A percentile compares a stretch with the other conserved stretches of the same genome.
phyloP scores from a whole-genome alignment of 2,113 vertebrate genomes.

The Pedetes capensis region DNA sequence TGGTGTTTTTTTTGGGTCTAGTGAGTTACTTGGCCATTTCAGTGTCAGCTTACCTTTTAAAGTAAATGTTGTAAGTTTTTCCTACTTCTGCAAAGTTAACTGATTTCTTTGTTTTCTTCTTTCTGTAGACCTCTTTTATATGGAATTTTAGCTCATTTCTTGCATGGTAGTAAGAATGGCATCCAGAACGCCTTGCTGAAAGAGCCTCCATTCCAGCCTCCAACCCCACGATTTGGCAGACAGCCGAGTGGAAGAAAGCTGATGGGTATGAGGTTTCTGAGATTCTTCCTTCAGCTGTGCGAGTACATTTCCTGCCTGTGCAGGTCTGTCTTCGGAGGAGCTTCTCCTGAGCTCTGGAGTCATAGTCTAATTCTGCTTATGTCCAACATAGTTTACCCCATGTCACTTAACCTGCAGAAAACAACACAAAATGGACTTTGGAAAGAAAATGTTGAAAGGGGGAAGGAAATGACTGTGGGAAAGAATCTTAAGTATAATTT shows the following conservation, averaged over 20 bases:
- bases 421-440: not conserved
- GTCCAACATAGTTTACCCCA: not conserved
- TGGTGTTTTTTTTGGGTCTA: not conserved
- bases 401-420: not conserved
- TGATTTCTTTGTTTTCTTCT: constrained; percentile 54
- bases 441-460: not conserved
- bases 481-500: not conserved
- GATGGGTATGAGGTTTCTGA: constrained; percentile 74
- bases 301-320: not conserved
- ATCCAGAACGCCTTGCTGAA: constrained; percentile 79
- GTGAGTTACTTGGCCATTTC: not conserved
- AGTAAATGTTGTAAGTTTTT: constrained; percentile 18
- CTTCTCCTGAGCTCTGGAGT: constrained; percentile 18
- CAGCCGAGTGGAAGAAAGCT: constrained; percentile 61
- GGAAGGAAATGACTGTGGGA: not conserved
- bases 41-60: constrained; percentile 2
- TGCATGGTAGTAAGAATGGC: constrained; percentile 82
- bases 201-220: constrained; percentile 69
- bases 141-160: constrained; percentile 91
- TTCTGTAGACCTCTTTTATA: constrained; percentile 93
- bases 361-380: not conserved
- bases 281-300: not conserved
- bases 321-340: not conserved
- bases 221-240: constrained; percentile 68
- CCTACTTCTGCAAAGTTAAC: not conserved